These are phyloP conservation scores for Galerucella nymphaeae DNA, from an alignment of 2,888 invertebrate genomes.

Conservation along the genomic window DNA sequence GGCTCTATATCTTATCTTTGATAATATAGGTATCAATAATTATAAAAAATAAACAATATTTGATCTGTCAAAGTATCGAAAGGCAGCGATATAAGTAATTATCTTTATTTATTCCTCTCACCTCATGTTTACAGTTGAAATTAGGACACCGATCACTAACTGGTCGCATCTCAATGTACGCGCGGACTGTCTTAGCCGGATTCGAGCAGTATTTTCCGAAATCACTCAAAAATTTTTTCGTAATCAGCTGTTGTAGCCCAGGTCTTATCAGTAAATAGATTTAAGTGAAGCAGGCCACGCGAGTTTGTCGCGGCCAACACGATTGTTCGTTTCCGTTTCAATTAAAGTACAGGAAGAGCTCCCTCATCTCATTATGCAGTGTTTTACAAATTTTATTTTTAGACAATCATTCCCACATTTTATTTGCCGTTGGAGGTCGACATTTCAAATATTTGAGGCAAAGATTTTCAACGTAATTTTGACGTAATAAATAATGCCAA, in stretches of 20 bases:
- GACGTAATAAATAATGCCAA: not conserved
- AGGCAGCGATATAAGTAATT: not conserved
- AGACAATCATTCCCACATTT: slow-evolving; percentile 52
- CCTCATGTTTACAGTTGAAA: slow-evolving; percentile 34
- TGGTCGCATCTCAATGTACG: slow-evolving; percentile 12
- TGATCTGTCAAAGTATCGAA: no score
- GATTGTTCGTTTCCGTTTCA: slow-evolving; percentile 67
- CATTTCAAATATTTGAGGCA: slow-evolving; percentile 18
- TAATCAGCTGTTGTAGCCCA: slow-evolving; percentile 51
- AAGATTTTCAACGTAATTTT: slow-evolving; percentile 18
- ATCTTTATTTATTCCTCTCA: slow-evolving; percentile 19
- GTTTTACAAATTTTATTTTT: slow-evolving; percentile 66
- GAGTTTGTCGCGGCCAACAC: slow-evolving; percentile 62
- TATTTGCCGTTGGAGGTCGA: slow-evolving; percentile 22
- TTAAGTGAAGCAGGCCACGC: slow-evolving; percentile 58
- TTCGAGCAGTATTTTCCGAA: slow-evolving; percentile 12
- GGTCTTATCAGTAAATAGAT: slow-evolving; percentile 55
- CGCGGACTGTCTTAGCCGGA: not conserved
- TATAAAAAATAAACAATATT: no score
- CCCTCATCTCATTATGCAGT: slow-evolving; percentile 66
- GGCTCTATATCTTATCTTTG: no score
- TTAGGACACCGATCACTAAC: slow-evolving; percentile 4
- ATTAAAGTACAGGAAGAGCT: slow-evolving; percentile 66
- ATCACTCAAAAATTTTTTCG: slow-evolving; percentile 41
- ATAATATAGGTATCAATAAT: no score